Conservation (phyloP, 2,888 invertebrate genomes). For the Meiosimyza decipiens region DNA sequence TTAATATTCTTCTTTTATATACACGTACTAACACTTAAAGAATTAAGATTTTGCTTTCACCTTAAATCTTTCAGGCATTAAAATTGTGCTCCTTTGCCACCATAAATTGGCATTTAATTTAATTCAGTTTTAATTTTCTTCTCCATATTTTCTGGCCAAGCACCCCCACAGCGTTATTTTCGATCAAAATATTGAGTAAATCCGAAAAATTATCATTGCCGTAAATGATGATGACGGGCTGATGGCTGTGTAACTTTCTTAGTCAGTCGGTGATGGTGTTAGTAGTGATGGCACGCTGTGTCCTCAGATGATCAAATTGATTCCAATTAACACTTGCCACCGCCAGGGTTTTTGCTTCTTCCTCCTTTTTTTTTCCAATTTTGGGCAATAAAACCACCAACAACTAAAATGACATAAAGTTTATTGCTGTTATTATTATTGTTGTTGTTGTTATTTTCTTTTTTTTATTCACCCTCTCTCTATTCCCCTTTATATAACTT, state of each 20-base stretch:
- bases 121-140: conserved; percentile 62
- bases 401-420: conserved; percentile 14
- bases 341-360: conserved; percentile 42
- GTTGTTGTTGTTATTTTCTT: neutral
- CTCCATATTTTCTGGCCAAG: conserved; percentile 5
- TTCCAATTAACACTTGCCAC: conserved; percentile 68
- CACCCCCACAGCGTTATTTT: conserved; percentile 58
- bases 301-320: conserved; percentile 65
- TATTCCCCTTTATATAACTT: conserved; percentile 50
- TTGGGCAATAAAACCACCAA: neutral
- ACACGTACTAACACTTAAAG: neutral
- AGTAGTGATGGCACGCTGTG: conserved; percentile 43
- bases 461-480: neutral
- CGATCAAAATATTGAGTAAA: conserved; percentile 60
- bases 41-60: conserved; percentile 11
- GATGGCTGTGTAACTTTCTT: conserved; percentile 40
- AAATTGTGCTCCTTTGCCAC: conserved; percentile 39
- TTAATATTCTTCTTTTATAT: neutral
- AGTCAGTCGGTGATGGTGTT: conserved; percentile 15
- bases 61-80: neutral
- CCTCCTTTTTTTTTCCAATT: neutral
- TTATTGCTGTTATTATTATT: conserved; percentile 30
- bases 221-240: conserved; percentile 7
- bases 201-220: conserved; percentile 56
- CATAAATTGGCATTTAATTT: conserved; percentile 65